Conservation (phyloP, 1,140 invertebrate genomes). For the Yoshiicerus persimilis region DNA sequence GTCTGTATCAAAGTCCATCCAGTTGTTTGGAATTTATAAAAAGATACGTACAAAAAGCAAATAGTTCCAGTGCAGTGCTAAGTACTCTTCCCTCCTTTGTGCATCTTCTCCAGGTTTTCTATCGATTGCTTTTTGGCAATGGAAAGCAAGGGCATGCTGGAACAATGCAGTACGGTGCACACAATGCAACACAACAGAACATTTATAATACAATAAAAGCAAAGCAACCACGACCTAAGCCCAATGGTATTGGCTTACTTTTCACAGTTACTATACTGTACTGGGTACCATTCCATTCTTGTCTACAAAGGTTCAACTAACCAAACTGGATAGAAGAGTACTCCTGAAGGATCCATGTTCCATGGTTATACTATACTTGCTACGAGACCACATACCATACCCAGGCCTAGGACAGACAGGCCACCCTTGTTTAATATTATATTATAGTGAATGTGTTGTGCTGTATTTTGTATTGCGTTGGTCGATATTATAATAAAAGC, state of each 20-base stretch:
- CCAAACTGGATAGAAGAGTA: too few species aligned
- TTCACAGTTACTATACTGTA: not conserved
- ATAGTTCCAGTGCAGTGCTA: not conserved
- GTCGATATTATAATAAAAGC: not conserved
- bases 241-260: not conserved
- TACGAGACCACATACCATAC: too few species aligned
- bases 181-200: not conserved
- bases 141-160: not conserved
- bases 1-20: not conserved
- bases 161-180: not conserved
- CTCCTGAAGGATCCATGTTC: not conserved
- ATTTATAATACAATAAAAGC: not conserved
- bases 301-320: too few species aligned
- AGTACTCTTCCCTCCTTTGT: not conserved
- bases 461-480: not conserved
- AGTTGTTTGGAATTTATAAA: not conserved
- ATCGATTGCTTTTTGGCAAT: conserved; percentile 7
- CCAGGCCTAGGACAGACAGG: too few species aligned
- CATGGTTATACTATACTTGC: not conserved
- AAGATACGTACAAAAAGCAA: not conserved
- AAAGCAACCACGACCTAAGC: conserved; percentile 4
- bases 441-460: not conserved
- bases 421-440: not conserved
- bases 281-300: not conserved
- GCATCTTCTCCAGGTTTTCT: not conserved